Evolutionary conservation across 2,888 invertebrate species (phyloP).

Genomic region (Leptura quadrifasciata): DNA sequence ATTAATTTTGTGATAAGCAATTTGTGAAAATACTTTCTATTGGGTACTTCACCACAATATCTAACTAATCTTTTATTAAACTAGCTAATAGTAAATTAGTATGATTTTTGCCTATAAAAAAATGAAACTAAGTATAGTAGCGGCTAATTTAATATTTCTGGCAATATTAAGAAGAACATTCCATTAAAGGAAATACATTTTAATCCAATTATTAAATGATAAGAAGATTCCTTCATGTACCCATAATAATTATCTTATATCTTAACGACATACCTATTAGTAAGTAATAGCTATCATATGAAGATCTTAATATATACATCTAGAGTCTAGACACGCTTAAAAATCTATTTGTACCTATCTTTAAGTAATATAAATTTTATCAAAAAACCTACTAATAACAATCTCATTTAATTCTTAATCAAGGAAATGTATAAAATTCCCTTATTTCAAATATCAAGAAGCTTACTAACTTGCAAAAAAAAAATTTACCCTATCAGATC

Average conservation of each 20-base stretch:
- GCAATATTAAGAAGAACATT: neutral
- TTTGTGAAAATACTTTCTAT: too few relatives aligned
- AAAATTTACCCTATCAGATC: neutral
- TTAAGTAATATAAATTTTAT: neutral
- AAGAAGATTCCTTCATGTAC: neutral
- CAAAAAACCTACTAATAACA: neutral
- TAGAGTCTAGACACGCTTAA: neutral
- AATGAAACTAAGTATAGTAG: too few relatives aligned
- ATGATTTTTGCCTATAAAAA: neutral
- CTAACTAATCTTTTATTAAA: too few relatives aligned
- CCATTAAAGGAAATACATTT: neutral
- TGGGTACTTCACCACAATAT: too few relatives aligned
- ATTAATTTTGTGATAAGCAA: too few relatives aligned
- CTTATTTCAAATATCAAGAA: neutral
- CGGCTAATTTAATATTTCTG: neutral
- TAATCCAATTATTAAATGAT: neutral
- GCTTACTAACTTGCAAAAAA: neutral
- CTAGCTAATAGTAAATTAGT: too few relatives aligned
- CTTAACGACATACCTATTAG: neutral
- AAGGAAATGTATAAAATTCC: too few relatives aligned
- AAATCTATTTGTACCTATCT: neutral
- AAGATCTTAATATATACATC: neutral
- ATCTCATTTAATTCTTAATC: too few relatives aligned
- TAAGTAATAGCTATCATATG: neutral
- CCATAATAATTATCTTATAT: neutral